Base-by-base conservation (phyloP, 2,888 invertebrate genomes). In the Miltochrista miniata region DNA sequence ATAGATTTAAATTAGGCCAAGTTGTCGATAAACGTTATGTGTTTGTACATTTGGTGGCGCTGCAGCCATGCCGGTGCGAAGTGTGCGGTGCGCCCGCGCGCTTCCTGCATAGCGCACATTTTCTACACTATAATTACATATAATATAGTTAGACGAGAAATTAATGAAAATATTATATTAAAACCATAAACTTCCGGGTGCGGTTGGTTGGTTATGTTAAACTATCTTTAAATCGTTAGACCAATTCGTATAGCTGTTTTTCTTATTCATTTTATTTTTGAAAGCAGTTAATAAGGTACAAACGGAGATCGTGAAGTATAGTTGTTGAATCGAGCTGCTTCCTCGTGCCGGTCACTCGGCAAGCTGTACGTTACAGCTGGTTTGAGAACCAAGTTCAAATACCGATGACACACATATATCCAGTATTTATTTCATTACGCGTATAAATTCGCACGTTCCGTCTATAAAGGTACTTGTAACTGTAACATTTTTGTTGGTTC, bases 1-100 rank as follows among this genome's bases (percentile, higher is more conserved):
- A 37, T 50, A 51, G 36, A 55, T 51, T 48, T 29, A 48, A 62
- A 54, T 51, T 30, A 51, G 63, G 63, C 45, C 56, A 51, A 31
- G 36, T 15, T 34, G 43, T 50, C 48, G 45, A 59, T 56, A 59
- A 59, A 62, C 46, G 31, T 48, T 40, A 56, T 33, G 44, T 42
- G 41, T 45, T 33, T 13, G 14, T 29, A 29, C 33, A 14, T 14
- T 24, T 12, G 18, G 12, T 14, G 37, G 15, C 10, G 1, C 42
- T 8, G n/a, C n/a, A n/a, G n/a, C n/a, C n/a, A n/a, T n/a, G 35
- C 11, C 7, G 31, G n/a, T 9, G 37, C 29, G 18, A 18, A n/a
- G 39, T 34, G 40, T 47, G 34, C 29, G 40, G 36, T 9, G 15
- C 37, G 31, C 37, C 42, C 42, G n/a, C 48, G 42, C 42, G 42